These are phyloP conservation scores for Druon quercuslanigerum DNA, from an alignment of 1,140 invertebrate genomes.

Conservation along the genomic window DNA sequence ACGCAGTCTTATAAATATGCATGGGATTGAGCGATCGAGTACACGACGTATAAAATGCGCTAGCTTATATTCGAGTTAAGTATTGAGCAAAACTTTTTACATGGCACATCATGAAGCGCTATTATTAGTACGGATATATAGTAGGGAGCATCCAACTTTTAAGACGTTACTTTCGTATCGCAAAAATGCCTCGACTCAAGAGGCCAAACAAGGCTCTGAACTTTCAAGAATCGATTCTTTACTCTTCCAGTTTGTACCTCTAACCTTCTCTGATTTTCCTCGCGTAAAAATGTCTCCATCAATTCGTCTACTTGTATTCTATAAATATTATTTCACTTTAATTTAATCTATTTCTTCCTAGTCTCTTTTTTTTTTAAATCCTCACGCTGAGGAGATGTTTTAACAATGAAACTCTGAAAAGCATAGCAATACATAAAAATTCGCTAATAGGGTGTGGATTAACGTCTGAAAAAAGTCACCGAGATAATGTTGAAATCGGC, in stretches of 20 bases:
- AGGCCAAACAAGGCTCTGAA: constrained; percentile 23
- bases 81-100: constrained; percentile 23
- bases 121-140: constrained; percentile 12
- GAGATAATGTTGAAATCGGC: no score
- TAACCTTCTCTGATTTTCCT: constrained; percentile 15
- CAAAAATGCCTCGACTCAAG: constrained; percentile 22
- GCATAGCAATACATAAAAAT: no score
- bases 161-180: constrained; percentile 25
- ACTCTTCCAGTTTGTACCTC: background rate
- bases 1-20: constrained; percentile 17
- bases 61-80: constrained; percentile 11
- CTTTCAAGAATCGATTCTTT: constrained; percentile 18
- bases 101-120: constrained; percentile 13
- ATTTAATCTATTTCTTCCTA: no score
- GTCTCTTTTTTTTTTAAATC: no score
- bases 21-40: constrained; percentile 16
- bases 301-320: no score
- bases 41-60: constrained; percentile 2
- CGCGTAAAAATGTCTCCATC: background rate
- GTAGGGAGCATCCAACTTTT: constrained; percentile 17
- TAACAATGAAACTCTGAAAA: no score
- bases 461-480: no score
- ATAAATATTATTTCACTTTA: no score
- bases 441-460: no score
- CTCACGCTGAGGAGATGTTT: no score